Conservation (phyloP, 2,113 vertebrate species). For the Myiagra hebetior region DNA sequence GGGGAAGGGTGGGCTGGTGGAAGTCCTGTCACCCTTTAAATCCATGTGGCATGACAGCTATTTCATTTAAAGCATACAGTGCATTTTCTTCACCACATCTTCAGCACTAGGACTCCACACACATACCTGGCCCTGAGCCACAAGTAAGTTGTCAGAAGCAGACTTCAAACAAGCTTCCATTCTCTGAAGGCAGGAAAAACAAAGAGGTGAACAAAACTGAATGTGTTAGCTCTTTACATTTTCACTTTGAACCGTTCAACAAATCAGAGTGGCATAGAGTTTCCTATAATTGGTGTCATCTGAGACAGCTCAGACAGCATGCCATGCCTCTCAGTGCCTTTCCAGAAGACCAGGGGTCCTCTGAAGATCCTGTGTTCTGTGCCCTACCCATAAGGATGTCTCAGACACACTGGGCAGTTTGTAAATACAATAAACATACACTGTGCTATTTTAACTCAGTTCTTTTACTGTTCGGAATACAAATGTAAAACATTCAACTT, state of each 20-base stretch:
- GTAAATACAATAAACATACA: not conserved
- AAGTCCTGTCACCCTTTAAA: not conserved
- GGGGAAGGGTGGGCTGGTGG: not conserved
- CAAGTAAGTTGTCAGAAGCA: not conserved
- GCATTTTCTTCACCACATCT: not conserved
- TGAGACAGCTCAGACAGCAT: not conserved
- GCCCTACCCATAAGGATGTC: not conserved
- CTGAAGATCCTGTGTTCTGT: not conserved
- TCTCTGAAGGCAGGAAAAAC: not conserved
- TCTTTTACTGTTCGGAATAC: not conserved
- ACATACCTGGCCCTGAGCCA: not conserved
- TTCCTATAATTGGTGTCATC: not conserved
- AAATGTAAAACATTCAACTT: not conserved
- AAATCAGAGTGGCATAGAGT: not conserved
- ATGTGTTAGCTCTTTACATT: not conserved
- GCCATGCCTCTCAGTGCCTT: not conserved
- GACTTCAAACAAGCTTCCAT: not conserved
- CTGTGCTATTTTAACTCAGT: not conserved
- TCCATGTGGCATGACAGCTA: not conserved
- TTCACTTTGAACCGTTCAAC: not conserved
- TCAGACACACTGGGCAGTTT: not conserved
- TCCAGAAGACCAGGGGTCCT: not conserved
- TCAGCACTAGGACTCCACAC: not conserved
- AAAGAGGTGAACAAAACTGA: not conserved
- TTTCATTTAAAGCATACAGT: not conserved